Conservation (phyloP, 2,113 vertebrate species). For the Arothron firmamentum region DNA sequence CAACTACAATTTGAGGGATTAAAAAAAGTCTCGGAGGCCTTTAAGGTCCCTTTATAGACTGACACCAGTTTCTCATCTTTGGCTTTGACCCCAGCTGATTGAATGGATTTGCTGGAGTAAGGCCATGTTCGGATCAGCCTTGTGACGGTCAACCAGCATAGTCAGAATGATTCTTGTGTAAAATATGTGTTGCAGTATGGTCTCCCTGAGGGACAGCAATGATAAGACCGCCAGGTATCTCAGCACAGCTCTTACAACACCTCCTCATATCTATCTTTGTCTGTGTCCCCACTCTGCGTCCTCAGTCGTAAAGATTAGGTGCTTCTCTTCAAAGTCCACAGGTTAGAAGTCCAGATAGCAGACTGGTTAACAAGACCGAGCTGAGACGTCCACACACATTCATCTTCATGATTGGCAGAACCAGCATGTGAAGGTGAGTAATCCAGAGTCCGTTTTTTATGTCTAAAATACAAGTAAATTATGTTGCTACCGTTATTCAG, state of each 20-base stretch:
- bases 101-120: not conserved
- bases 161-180: no score
- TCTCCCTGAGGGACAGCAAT: not conserved
- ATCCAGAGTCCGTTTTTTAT: not conserved
- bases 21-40: no score
- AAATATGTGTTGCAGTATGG: not conserved
- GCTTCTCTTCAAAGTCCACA: slow-evolving; percentile 22
- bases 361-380: slow-evolving; percentile 39
- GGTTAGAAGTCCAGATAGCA: slow-evolving; percentile 49
- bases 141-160: no score
- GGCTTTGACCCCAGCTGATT: not conserved
- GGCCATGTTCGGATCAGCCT: no score
- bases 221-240: slow-evolving; percentile 20
- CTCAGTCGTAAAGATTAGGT: slow-evolving; percentile 56
- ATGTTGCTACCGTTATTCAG: not conserved
- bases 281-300: not conserved
- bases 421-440: slow-evolving; percentile 40
- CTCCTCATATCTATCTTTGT: slow-evolving; percentile 21
- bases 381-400: slow-evolving; percentile 2
- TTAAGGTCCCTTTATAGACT: no score
- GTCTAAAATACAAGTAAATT: not conserved
- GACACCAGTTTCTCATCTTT: not conserved
- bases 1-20: no score
- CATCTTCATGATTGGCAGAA: not conserved
- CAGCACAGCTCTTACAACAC: slow-evolving; percentile 16